Evolutionary conservation across 2,113 vertebrate genomes (phyloP), one percentile per base, ranked within the genome.

Genomic region (Paramisgurnus dabryanus): DNA sequence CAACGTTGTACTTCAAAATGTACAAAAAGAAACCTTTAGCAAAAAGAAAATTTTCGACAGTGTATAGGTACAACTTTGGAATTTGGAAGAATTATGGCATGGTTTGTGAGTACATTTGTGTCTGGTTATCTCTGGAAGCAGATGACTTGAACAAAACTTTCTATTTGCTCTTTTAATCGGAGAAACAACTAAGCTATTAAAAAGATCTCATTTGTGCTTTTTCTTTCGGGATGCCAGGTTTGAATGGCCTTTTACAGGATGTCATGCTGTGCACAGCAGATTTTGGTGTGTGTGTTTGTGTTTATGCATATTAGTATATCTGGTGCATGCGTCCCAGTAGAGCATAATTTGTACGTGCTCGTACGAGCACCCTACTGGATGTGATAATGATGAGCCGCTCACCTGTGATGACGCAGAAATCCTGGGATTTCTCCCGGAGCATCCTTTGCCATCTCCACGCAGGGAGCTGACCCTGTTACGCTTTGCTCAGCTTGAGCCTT

Each of bases 321-420:
- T 57, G 49, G 55, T 18, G 61, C 71, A 67, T 47, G 67, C 74
- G 53, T 68, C 67, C 18, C 27, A 60, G 40, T 50, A 71, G 82
- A 78, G 15, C 41, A 76, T 74, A 18, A 77, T 65, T 67, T 63
- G 73, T 75, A 63, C 3, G 17, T 64, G 43, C 43, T 49, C 27
- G 4, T 49, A 75, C 11, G 4, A 75, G 43, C 73, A 64, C 73
- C 58, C n/a, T 15, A 34, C 60, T 63, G 73, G 17, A 77, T 66
- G 75, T 77, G 75, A 77, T 77, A 77, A 77, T 77, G 47, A 77
- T 77, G 47, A 77, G 27, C 45, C 2, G 4, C 43, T 76, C 53
- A 58, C 65, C 72, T 68, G 64, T 18, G 74, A 65, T 50, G 45
- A 66, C 1, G 8, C 13, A 18, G 45, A 65, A 50, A 75, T 22